Conservation (phyloP, 2,888 invertebrate species). For the Hyppa rectilinea region DNA sequence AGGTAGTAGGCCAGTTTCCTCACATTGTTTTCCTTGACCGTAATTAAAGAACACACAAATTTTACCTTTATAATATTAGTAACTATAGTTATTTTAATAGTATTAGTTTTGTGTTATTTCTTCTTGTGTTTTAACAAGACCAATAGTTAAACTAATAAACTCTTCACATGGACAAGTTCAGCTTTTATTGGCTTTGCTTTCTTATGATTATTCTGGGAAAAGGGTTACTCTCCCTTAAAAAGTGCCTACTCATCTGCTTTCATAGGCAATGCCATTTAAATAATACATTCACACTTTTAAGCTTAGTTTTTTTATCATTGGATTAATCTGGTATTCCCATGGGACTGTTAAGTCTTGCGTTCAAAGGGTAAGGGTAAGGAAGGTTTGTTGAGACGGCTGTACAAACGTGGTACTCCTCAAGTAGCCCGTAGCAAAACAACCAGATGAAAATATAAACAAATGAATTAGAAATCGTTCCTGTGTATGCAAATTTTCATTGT, state of each 20-base stretch:
- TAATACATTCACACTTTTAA: constrained; percentile 32
- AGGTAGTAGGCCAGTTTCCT: too few species aligned
- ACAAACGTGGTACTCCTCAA: background rate
- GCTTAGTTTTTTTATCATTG: background rate
- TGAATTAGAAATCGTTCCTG: background rate
- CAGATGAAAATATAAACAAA: background rate
- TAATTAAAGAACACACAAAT: too few species aligned
- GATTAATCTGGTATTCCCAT: constrained; percentile 5
- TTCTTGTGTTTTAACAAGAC: constrained; percentile 5
- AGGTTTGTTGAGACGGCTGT: background rate
- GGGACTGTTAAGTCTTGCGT: background rate
- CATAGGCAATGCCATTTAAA: constrained; percentile 38
- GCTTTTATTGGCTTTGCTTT: constrained; percentile 22
- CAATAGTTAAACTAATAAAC: background rate
- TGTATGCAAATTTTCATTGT: too few species aligned
- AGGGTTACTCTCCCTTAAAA: constrained; percentile 12
- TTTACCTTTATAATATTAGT: background rate
- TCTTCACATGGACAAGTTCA: background rate
- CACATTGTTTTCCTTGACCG: too few species aligned
- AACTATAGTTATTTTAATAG: background rate
- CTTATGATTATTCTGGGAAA: constrained; percentile 23
- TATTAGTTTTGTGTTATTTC: background rate
- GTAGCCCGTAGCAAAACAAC: background rate
- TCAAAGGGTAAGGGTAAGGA: background rate
- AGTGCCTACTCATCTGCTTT: constrained; percentile 1